phyloP scores from a whole-genome alignment of 2,113 vertebrate genomes.

The Nycticorax nycticorax region DNA sequence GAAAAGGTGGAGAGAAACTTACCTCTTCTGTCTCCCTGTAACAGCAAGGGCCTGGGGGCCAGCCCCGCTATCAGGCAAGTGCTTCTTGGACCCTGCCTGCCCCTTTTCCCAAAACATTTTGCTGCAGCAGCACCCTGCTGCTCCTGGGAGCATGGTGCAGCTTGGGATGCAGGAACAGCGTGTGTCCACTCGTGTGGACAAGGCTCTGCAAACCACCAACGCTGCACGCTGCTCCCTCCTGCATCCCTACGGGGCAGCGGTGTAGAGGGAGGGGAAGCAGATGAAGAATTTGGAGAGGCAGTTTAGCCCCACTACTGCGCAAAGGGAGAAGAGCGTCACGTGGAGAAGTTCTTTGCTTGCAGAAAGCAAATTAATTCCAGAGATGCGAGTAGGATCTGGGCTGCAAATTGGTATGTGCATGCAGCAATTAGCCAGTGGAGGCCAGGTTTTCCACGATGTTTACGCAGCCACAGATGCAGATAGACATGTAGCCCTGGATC shows the following conservation, averaged over 20 bases:
- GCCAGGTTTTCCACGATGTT: background rate
- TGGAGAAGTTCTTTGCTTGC: background rate
- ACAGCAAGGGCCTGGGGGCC: background rate
- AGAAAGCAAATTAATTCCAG: constrained; percentile 4
- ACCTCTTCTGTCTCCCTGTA: background rate
- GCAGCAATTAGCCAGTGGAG: background rate
- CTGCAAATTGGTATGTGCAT: background rate
- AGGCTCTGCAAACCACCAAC: background rate
- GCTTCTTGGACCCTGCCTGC: background rate
- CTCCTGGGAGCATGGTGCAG: background rate
- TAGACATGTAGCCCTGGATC: background rate
- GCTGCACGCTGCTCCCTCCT: background rate
- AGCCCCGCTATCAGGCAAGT: background rate
- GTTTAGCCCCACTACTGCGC: background rate
- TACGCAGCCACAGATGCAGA: background rate
- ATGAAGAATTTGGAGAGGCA: background rate
- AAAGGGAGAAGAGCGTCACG: background rate
- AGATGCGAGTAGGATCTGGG: background rate
- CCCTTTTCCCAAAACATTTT: background rate
- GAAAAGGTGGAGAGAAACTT: background rate
- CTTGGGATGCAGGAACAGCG: background rate
- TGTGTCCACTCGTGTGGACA: accelerated
- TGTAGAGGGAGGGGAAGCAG: background rate
- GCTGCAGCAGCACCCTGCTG: background rate
- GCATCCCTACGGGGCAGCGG: accelerated